These are phyloP conservation scores for Aleiodes testaceus DNA, from an alignment of 2,888 invertebrate genomes.

Conservation along the genomic window DNA sequence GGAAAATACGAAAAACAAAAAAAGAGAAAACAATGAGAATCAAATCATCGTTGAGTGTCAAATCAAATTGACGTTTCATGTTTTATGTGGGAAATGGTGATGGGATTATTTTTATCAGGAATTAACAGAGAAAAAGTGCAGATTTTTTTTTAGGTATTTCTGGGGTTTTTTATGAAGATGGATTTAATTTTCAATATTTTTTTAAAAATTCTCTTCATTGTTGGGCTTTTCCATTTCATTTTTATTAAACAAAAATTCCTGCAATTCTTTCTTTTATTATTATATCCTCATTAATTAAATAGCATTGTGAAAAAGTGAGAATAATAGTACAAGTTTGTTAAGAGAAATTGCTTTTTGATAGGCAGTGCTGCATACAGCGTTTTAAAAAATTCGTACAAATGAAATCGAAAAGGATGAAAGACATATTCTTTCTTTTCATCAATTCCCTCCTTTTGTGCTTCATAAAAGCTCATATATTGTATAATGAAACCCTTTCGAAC, in stretches of 20 bases:
- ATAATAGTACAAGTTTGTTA: background rate
- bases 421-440: background rate
- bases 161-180: no score
- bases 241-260: no score
- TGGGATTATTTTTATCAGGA: no score
- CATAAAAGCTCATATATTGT: background rate
- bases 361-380: background rate
- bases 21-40: constrained; percentile 29
- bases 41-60: no score
- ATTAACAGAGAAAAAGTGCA: no score
- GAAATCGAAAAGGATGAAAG: constrained; percentile 5
- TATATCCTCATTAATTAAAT: background rate
- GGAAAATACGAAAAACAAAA: constrained; percentile 23
- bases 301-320: background rate
- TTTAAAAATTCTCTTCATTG: no score
- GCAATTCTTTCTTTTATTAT: background rate
- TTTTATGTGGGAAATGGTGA: no score
- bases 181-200: no score
- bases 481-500: background rate
- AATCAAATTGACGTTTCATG: no score
- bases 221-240: no score
- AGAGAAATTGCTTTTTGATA: background rate
- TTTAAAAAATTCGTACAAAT: background rate
- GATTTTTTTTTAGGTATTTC: no score
- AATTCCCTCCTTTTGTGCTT: constrained; percentile 9